Evolutionary conservation across 1,140 invertebrate genomes (phyloP).

Genomic region (Wasmannia auropunctata): DNA sequence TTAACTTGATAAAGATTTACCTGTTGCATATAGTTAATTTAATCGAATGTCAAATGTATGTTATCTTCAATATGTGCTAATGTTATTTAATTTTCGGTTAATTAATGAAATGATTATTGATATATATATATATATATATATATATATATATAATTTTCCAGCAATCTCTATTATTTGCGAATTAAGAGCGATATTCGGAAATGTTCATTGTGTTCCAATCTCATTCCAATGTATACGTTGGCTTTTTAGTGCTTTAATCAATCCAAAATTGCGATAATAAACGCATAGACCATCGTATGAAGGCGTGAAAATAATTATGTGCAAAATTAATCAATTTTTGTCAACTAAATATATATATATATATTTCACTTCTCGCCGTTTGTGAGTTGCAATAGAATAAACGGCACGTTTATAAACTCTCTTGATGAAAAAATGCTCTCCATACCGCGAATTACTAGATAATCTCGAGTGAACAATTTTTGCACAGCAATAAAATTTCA

Average conservation of each 20-base stretch:
- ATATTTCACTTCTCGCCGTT: not conserved
- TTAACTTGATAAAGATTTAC: conserved; percentile 46
- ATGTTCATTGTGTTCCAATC: conserved; percentile 31
- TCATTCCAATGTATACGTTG: not conserved
- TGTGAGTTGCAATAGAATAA: not conserved
- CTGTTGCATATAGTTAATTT: conserved; percentile 44
- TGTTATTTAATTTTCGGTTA: conserved; percentile 46
- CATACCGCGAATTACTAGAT: not conserved
- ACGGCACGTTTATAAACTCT: not conserved
- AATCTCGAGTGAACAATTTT: conserved; percentile 19
- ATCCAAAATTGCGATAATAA: conserved; percentile 11
- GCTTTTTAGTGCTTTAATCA: not conserved
- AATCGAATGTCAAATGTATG: conserved; percentile 36
- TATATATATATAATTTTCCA: conserved; percentile 21
- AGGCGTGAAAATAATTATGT: not conserved
- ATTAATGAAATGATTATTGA: conserved; percentile 43
- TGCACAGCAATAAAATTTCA: conserved; percentile 32
- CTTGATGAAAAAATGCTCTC: not conserved
- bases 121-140: not conserved
- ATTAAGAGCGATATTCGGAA: conserved; percentile 29
- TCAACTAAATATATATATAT: not conserved
- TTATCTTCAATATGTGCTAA: conserved; percentile 34
- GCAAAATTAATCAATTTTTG: not conserved
- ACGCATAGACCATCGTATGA: not conserved
- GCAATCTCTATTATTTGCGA: conserved; percentile 10